Conservation (phyloP, 2,113 vertebrate genomes). For the Cyprinodon brontotheroides region DNA sequence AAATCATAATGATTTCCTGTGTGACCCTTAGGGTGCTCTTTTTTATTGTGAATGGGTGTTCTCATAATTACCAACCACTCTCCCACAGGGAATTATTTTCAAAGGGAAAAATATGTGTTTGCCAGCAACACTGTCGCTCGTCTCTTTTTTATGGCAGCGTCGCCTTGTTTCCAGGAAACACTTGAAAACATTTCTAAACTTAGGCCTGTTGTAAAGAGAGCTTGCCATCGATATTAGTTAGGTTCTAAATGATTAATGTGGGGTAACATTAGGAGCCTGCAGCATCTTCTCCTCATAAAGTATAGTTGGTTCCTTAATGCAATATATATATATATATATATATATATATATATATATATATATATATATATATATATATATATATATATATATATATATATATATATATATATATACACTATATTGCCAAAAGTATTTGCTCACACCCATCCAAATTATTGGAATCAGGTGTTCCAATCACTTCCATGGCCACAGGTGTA, state of each 20-base stretch:
- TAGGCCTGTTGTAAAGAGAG: slow-evolving; percentile 22
- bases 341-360: neutral
- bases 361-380: neutral
- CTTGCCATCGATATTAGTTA: neutral
- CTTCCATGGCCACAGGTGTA: too few relatives aligned
- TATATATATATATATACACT: neutral
- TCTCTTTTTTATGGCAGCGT: slow-evolving; percentile 25
- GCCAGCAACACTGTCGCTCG: slow-evolving; percentile 2
- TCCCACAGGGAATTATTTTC: slow-evolving; percentile 39
- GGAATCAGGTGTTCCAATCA: too few relatives aligned
- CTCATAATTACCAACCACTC: slow-evolving; percentile 32
- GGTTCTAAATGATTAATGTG: slow-evolving; percentile 8
- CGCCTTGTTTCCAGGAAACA: slow-evolving; percentile 58
- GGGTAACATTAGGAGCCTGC: neutral
- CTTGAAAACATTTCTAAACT: slow-evolving; percentile 54
- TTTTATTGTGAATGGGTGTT: slow-evolving; percentile 40
- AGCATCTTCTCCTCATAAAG: neutral
- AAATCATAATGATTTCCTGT: slow-evolving; percentile 24
- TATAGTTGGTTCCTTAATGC: neutral
- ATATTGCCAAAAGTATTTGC: too few relatives aligned
- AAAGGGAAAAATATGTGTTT: slow-evolving; percentile 16
- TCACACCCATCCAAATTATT: too few relatives aligned
- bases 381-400: neutral
- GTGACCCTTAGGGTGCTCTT: slow-evolving; percentile 52
- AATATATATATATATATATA: neutral